Evolutionary conservation across 2,113 vertebrate species (phyloP).

Genomic region (Taurulus bubalis): DNA sequence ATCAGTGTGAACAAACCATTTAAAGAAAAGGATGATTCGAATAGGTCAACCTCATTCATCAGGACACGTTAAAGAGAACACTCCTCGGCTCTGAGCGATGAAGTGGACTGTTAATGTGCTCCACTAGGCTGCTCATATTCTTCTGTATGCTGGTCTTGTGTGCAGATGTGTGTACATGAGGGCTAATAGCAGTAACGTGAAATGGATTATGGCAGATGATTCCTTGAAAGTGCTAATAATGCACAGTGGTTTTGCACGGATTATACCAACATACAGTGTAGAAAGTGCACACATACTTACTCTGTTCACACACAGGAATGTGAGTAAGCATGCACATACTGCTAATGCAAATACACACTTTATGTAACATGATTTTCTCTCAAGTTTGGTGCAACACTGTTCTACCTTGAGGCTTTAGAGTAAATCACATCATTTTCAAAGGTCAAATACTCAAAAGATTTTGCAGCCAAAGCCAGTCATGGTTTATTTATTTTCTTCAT

Average conservation of each 20-base stretch:
- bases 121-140: neutral
- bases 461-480: neutral
- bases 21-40: slow-evolving; percentile 30
- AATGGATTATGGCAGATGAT: slow-evolving; percentile 59
- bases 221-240: slow-evolving; percentile 21
- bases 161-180: slow-evolving; percentile 1
- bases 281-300: slow-evolving; percentile 5
- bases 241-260: slow-evolving; percentile 23
- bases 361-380: slow-evolving; percentile 2
- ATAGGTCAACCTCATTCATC: slow-evolving; percentile 15
- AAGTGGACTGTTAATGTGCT: slow-evolving; percentile 8
- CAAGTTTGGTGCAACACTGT: neutral
- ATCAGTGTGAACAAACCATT: slow-evolving; percentile 24
- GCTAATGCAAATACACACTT: neutral
- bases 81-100: slow-evolving; percentile 3
- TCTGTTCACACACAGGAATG: slow-evolving; percentile 10
- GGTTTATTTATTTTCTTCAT: neutral
- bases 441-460: neutral
- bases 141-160: neutral
- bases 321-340: neutral
- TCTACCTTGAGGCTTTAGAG: neutral
- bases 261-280: slow-evolving; percentile 33
- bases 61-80: slow-evolving; percentile 25
- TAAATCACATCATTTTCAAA: slow-evolving; percentile 2
- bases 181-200: slow-evolving; percentile 60